Base-by-base conservation (phyloP, 2,888 invertebrate species). In the Dryomyza anilis region DNA sequence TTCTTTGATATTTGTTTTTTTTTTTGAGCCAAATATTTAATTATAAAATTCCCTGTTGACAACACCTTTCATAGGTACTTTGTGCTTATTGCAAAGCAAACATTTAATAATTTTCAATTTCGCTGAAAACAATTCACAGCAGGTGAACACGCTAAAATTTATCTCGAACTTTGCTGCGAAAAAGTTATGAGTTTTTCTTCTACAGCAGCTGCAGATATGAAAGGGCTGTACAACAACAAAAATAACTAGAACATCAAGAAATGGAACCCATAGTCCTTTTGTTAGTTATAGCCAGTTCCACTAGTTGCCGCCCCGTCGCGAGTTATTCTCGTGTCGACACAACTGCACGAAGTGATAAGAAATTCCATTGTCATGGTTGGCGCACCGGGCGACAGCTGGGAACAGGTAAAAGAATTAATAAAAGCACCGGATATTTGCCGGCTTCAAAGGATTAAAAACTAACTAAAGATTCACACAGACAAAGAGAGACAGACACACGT, bases 391-490 rank as follows among this genome's bases (percentile, higher is more conserved):
- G 29, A 53, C 61, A 61, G 52, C 52, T 60, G 59, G 48, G 59
- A 60, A 60, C 46, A 33, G 45, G 39, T 50, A 61, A 52, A 29
- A 52, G 39, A 52, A 53, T 43, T 27, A 43, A 39, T 36, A 39
- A 52, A 36, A 48, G 21, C 52, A 61, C 39, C 52, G 39, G 43
- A 61, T 21, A 53, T 27, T 27, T 39, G 30, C 27, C 29, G 19
- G 19, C 6, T 53, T 61, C 16, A 53, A 61, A 61, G 48, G 61
- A 61, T 61, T 61, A 61, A 25, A 53, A 52, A 61, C 25, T 39
- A 43, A 39, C 52, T n/a, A n/a, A n/a, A 39, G 14, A 59, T 33
- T 16, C 19, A 29, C n/a, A n/a, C n/a, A n/a, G n/a, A n/a, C n/a
- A n/a, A n/a, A n/a, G n/a, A n/a, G n/a, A n/a, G n/a, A n/a, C n/a